phyloP scores from a whole-genome alignment of 2,797 vertebrate genomes.

The Chaetophractus vellerosus region DNA sequence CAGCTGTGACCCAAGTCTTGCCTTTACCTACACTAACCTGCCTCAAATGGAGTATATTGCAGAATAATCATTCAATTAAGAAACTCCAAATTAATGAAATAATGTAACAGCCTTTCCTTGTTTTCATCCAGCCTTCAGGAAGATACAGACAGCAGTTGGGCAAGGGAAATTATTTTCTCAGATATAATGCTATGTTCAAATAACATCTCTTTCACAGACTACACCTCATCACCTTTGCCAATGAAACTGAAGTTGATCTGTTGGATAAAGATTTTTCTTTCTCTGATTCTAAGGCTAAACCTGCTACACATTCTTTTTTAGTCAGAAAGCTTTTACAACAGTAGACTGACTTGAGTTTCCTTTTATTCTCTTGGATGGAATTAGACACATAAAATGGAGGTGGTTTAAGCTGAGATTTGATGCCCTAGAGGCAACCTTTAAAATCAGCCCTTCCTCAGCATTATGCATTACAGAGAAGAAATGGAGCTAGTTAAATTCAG shows the following conservation, averaged over 20 bases:
- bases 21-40: too few relatives aligned
- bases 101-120: not conserved
- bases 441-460: not conserved
- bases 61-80: not conserved
- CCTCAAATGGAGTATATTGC: not conserved
- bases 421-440: not conserved
- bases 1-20: too few relatives aligned
- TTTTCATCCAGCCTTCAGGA: not conserved
- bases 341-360: not conserved
- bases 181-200: not conserved
- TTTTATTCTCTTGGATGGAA: not conserved
- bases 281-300: not conserved
- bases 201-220: not conserved
- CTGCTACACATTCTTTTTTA: not conserved
- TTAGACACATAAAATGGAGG: not conserved
- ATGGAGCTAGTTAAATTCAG: not conserved
- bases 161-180: constrained; percentile 6
- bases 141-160: too few relatives aligned
- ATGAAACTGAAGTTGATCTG: constrained; percentile 32
- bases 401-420: not conserved
- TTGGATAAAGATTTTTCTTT: constrained; percentile 8
- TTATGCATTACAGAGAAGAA: not conserved
- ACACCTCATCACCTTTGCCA: not conserved
- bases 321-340: not conserved
- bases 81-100: not conserved